These are phyloP conservation scores for Druceiella hillmani DNA, from an alignment of 2,888 invertebrate genomes.

Conservation along the genomic window DNA sequence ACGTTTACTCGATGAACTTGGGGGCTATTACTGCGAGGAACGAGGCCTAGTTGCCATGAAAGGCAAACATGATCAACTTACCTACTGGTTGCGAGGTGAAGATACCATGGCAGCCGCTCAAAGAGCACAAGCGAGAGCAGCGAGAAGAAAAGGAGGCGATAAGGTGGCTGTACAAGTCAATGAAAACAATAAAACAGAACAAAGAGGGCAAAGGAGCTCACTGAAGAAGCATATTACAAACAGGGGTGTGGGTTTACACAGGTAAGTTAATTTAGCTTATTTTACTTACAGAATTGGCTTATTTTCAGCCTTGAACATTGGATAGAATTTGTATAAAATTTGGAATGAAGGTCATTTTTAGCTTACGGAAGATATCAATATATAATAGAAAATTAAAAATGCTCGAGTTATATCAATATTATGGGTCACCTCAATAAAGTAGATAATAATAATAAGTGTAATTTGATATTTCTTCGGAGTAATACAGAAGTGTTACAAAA, in stretches of 20 bases:
- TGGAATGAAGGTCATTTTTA: too few species aligned
- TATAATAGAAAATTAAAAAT: too few species aligned
- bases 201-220: constrained; percentile 55
- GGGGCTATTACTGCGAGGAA: constrained; percentile 71
- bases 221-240: constrained; percentile 62
- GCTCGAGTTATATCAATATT: too few species aligned
- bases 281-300: too few species aligned
- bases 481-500: too few species aligned
- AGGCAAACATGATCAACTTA: constrained; percentile 76
- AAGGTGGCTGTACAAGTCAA: constrained; percentile 26
- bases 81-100: constrained; percentile 80
- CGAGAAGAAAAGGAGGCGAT: constrained; percentile 38
- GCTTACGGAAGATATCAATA: too few species aligned
- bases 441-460: too few species aligned
- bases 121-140: constrained; percentile 48
- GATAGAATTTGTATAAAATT: too few species aligned
- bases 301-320: too few species aligned
- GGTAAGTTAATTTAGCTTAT: too few species aligned
- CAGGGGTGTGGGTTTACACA: constrained; percentile 46
- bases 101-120: constrained; percentile 54
- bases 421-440: too few species aligned
- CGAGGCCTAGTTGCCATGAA: constrained; percentile 76
- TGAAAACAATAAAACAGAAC: constrained; percentile 26
- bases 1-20: constrained; percentile 60
- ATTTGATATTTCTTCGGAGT: too few species aligned